A percentile compares a stretch with the other conserved stretches of the same genome.
phyloP scores from a whole-genome alignment of 2,113 vertebrate species.

The Callipepla californica region DNA sequence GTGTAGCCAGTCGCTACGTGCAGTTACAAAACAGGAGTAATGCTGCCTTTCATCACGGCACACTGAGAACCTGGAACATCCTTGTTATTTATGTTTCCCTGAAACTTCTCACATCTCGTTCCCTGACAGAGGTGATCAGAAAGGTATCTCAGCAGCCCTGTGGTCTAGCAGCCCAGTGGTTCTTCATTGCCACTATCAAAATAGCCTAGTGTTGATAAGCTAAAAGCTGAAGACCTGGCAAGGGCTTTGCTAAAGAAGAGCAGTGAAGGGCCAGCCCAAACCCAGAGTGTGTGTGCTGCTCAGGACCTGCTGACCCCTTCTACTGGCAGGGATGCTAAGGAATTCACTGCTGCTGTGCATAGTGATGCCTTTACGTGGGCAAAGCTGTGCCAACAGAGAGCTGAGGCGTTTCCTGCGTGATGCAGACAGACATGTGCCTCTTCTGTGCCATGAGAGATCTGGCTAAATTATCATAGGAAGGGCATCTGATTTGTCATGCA shows the following conservation, averaged over 20 bases:
- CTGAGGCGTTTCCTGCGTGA: neutral
- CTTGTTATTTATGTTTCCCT: neutral
- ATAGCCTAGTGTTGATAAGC: neutral
- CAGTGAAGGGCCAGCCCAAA: rapidly evolving
- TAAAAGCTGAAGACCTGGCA: neutral
- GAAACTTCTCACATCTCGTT: neutral
- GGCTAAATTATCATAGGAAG: neutral
- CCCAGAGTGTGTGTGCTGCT: neutral
- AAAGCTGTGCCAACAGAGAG: neutral
- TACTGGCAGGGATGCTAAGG: neutral
- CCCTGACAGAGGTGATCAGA: neutral
- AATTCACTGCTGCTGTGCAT: rapidly evolving
- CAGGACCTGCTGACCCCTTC: neutral
- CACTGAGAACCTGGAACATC: neutral
- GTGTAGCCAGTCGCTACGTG: neutral
- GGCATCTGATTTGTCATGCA: neutral
- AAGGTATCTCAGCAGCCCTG: neutral
- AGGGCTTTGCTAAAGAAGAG: neutral
- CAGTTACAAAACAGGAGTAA: neutral
- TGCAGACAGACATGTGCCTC: neutral
- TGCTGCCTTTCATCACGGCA: neutral
- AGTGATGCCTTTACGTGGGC: neutral
- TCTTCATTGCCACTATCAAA: neutral
- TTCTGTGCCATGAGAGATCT: neutral
- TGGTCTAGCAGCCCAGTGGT: neutral